A percentile compares a stretch with the other conserved stretches of the same genome.
Evolutionary conservation across 1,140 invertebrate species (phyloP).

Genomic region (Penaeus japonicus): DNA sequence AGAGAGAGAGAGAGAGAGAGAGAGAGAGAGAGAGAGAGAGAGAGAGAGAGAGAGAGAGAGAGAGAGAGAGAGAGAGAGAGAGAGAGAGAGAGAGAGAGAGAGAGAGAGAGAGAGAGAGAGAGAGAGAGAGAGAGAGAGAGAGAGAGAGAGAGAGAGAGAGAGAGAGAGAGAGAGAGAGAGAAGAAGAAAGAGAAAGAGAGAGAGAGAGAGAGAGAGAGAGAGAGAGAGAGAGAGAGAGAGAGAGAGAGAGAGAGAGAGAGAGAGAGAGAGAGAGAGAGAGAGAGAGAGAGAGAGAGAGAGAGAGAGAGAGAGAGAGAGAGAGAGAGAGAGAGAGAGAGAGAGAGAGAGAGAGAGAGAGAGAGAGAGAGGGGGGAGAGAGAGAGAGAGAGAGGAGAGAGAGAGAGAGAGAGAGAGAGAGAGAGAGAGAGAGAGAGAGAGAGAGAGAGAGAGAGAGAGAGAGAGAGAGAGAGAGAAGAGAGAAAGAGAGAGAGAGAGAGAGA

Average conservation of each 20-base stretch:
- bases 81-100: too few species aligned
- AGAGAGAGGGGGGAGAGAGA: not conserved
- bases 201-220: not conserved
- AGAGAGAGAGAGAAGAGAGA: not conserved
- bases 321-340: not conserved
- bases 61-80: too few species aligned
- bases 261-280: not conserved
- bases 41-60: conserved; percentile 17
- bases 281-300: not conserved
- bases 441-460: not conserved
- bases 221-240: not conserved
- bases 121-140: not conserved
- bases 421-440: too few species aligned
- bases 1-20: not conserved
- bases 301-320: not conserved
- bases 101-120: not conserved
- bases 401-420: not conserved
- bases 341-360: not conserved
- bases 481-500: too few species aligned
- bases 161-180: not conserved
- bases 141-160: too few species aligned
- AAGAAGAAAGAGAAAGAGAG: too few species aligned
- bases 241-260: not conserved
- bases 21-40: not conserved
- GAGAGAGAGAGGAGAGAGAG: conserved; percentile 7